Conservation (phyloP, 1,140 invertebrate genomes). For the Zaprionus nigranus region DNA sequence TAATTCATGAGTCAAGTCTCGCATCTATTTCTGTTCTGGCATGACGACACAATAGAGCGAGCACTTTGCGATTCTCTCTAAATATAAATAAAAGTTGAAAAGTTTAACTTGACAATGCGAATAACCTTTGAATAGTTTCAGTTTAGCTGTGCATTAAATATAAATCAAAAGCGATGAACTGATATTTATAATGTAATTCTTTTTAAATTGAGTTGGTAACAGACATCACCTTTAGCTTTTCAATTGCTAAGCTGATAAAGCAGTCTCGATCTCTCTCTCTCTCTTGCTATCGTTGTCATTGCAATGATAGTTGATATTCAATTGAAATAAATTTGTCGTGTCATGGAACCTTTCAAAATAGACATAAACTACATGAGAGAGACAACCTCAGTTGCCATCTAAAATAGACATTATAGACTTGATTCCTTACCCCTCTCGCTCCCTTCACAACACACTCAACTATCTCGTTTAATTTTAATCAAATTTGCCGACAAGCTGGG, state of each 20-base stretch:
- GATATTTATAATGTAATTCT: not conserved
- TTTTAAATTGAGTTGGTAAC: not conserved
- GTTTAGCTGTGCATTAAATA: no score
- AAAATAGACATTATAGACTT: not conserved
- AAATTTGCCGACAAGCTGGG: slow-evolving; percentile 16
- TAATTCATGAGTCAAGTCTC: slow-evolving; percentile 11
- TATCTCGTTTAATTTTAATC: slow-evolving; percentile 7
- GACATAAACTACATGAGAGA: not conserved
- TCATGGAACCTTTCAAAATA: slow-evolving; percentile 1
- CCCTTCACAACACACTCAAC: not conserved
- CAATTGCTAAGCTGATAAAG: slow-evolving; percentile 4
- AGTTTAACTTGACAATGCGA: slow-evolving; percentile 2
- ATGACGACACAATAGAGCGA: slow-evolving; percentile 1
- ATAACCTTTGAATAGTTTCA: slow-evolving; percentile 4
- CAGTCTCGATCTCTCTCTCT: no score
- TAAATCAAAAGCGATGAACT: no score
- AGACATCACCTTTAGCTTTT: not conserved
- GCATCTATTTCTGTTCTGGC: slow-evolving; percentile 12
- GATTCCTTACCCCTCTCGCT: not conserved
- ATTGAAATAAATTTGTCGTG: slow-evolving; percentile 7
- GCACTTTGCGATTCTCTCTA: slow-evolving; percentile 1
- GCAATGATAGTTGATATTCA: not conserved
- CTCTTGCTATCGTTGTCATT: not conserved
- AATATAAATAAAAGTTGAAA: not conserved
- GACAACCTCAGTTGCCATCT: not conserved